Percentiles rank a stretch among this genome's conserved stretches.
phyloP scores from a whole-genome alignment of 2,888 invertebrate species.

The Auanema sp. region DNA sequence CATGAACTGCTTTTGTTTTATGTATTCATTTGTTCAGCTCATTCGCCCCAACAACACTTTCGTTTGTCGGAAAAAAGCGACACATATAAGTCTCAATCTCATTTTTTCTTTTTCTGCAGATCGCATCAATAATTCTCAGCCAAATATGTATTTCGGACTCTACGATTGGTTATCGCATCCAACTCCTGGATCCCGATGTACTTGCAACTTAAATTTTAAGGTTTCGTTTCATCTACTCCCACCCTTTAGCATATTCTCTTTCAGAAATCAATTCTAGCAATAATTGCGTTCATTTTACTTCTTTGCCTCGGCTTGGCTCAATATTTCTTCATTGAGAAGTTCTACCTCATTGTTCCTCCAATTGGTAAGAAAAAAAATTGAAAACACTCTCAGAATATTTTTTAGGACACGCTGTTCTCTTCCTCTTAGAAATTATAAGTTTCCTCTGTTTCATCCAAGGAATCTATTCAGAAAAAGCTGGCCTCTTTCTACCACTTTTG shows the following conservation, averaged over 20 bases:
- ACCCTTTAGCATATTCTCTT: not conserved
- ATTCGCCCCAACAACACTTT: no score
- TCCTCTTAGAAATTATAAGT: constrained; percentile 35
- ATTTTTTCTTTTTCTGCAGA: no score
- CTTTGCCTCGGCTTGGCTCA: constrained; percentile 32
- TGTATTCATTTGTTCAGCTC: no score
- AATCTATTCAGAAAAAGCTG: constrained; percentile 29
- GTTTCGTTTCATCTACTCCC: constrained; percentile 2
- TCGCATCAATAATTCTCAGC: not conserved
- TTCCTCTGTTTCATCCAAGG: constrained; percentile 36
- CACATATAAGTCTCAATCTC: no score
- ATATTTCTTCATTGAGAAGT: constrained; percentile 44
- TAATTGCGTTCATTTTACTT: constrained; percentile 28
- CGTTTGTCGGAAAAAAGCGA: no score
- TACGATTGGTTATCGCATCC: constrained; percentile 20
- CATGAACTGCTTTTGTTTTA: no score
- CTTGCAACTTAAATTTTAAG: constrained; percentile 15
- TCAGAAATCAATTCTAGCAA: constrained; percentile 31
- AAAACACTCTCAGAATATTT: constrained; percentile 1
- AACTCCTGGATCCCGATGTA: constrained; percentile 11
- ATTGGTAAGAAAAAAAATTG: constrained; percentile 24
- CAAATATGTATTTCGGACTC: constrained; percentile 17
- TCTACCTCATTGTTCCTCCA: constrained; percentile 33
- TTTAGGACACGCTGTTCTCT: constrained; percentile 41
- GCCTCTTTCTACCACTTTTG: constrained; percentile 31